Conservation (phyloP, 1,140 invertebrate species). For the Atopsyche davidsoni region DNA sequence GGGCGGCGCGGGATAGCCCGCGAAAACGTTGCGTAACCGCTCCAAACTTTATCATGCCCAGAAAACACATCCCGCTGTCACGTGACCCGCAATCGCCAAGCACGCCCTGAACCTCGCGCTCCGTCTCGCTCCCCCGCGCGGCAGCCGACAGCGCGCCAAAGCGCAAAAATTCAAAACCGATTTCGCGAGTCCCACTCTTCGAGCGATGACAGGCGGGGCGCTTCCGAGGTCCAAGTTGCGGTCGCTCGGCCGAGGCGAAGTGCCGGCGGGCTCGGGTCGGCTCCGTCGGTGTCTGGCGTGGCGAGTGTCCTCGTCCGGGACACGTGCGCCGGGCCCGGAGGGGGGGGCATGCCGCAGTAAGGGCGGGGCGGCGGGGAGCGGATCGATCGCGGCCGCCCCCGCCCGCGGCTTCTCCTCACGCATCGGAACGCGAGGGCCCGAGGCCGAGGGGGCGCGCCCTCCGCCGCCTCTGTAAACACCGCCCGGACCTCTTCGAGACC, state of each 20-base stretch:
- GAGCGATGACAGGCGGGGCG: not conserved
- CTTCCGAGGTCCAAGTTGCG: not conserved
- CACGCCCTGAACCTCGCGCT: not conserved
- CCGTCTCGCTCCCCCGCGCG: not conserved
- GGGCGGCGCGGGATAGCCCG: constrained; percentile 10
- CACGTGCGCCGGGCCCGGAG: too few species aligned
- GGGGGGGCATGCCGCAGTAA: too few species aligned
- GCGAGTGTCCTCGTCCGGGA: too few species aligned
- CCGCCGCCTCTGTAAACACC: too few species aligned
- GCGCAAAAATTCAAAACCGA: too few species aligned
- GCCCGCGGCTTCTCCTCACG: not conserved
- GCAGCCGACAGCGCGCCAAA: not conserved
- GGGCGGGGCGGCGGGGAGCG: not conserved
- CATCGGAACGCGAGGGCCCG: not conserved
- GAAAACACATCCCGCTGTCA: too few species aligned
- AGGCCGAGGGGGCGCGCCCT: not conserved
- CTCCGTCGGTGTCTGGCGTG: not conserved
- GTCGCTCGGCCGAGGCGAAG: not conserved
- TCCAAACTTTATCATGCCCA: too few species aligned
- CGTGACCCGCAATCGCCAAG: too few species aligned
- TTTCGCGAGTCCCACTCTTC: not conserved
- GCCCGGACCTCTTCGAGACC: too few species aligned
- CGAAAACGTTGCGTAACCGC: constrained; percentile 24
- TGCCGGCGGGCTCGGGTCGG: not conserved
- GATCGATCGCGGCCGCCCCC: not conserved